Base-by-base conservation (phyloP, 2,797 vertebrate genomes). In the Anniella stebbinsi region DNA sequence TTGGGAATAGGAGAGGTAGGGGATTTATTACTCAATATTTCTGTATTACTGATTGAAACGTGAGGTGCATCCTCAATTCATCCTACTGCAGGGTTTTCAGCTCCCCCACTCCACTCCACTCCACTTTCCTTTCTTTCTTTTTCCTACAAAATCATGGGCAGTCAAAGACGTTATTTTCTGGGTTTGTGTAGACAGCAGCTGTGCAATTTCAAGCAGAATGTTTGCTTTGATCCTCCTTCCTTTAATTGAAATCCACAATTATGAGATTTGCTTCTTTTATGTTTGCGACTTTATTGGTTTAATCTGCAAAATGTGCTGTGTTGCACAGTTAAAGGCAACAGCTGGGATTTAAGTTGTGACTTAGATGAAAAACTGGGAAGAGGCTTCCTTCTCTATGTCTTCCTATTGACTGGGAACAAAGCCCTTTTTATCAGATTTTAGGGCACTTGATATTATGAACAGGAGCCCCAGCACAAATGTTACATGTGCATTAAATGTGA, bases 1-100 rank as follows among this genome's bases (percentile, higher is more conserved):
- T 97, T 96, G 95, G 95, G 96, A 97, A 96, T 78, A 95, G 96
- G 96, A 97, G 96, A 97, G 95, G 95, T 96, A 97, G 93, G 93
- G 96, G 97, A 97, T 97, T 97, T 97, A 97, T 97, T 97, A 96
- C 97, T 97, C 97, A 97, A 97, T 97, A 97, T 97, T 97, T 97
- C 96, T 97, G 96, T 97, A 97, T 97, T 97, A 97, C 97, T 97
- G 97, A 97, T 91, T 97, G 96, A 94, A 88, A 97, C 96, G 97
- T 97, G 97, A 97, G 96, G 87, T 91, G 97, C 96, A 97, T 97
- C 95, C 95, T 92, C 95, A 97, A 97, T 97, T 93, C 93, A 94
- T 96, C 90, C 94, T 91, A 95, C 94, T 97, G 97, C 96, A 96
- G 96, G 76, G 77, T 91, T 96, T 96, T 94, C 96, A 13, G 75